Conservation (phyloP, 2,113 vertebrate genomes). For the Peromyscus leucopus region DNA sequence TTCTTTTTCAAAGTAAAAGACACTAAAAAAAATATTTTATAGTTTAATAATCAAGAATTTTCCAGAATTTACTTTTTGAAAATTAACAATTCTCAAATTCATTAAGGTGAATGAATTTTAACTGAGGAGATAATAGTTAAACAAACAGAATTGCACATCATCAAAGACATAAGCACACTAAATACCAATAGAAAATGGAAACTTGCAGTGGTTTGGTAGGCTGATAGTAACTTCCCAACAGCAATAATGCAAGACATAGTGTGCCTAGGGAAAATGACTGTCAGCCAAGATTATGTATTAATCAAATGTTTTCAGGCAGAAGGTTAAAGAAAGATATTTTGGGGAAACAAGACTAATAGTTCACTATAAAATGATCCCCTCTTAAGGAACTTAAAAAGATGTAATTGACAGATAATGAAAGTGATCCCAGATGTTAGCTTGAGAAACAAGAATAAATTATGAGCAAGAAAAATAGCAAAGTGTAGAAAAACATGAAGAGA, state of each 20-base stretch:
- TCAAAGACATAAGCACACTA: slow-evolving; percentile 42
- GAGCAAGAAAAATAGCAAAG: background rate
- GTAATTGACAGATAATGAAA: slow-evolving; percentile 17
- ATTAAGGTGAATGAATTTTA: slow-evolving; percentile 30
- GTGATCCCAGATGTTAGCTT: slow-evolving; percentile 33
- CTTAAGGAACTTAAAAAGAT: background rate
- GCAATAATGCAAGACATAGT: background rate
- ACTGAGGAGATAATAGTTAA: slow-evolving; percentile 25
- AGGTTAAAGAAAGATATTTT: slow-evolving; percentile 7
- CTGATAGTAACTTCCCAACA: background rate
- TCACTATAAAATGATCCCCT: background rate
- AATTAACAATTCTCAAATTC: background rate
- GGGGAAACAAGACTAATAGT: background rate
- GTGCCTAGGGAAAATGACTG: slow-evolving; percentile 30
- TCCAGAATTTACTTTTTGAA: slow-evolving; percentile 27
- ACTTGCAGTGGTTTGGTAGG: background rate
- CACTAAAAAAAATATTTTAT: background rate
- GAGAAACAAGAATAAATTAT: slow-evolving; percentile 3
- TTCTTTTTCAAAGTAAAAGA: background rate
- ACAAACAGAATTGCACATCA: background rate
- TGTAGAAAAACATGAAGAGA: slow-evolving; percentile 19
- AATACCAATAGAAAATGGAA: slow-evolving; percentile 45
- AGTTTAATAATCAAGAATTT: slow-evolving; percentile 9
- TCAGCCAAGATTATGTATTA: background rate
- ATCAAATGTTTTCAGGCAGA: slow-evolving; percentile 45